Evolutionary conservation across 2,888 invertebrate genomes (phyloP).

Genomic region (Napeogenes sylphis): DNA sequence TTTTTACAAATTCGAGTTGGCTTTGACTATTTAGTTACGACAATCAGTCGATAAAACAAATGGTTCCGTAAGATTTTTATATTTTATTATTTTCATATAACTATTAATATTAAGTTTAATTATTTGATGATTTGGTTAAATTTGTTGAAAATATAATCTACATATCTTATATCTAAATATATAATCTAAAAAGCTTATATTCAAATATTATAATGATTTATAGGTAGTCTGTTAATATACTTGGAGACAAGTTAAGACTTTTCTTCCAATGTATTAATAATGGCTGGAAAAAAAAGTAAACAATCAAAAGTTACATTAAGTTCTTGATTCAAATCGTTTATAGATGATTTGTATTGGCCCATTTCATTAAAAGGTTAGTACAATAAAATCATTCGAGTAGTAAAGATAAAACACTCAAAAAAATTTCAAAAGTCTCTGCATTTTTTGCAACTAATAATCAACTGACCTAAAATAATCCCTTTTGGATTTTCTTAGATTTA

Average conservation of each 20-base stretch:
- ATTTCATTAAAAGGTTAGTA: conserved; percentile 39
- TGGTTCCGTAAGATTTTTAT: not conserved
- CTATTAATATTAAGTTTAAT: too few species aligned
- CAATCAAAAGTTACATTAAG: not conserved
- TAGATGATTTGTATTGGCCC: conserved; percentile 44
- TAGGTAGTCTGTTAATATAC: too few species aligned
- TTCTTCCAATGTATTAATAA: not conserved
- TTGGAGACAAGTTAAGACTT: too few species aligned
- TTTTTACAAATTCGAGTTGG: not conserved
- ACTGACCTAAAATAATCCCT: conserved; percentile 14
- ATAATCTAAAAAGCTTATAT: too few species aligned
- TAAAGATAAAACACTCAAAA: conserved; percentile 42
- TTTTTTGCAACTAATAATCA: conserved; percentile 1
- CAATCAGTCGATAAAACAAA: not conserved
- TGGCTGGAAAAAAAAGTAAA: conserved; percentile 16
- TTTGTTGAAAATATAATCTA: too few species aligned
- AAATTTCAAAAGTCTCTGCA: conserved; percentile 31
- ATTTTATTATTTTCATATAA: too few species aligned
- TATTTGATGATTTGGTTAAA: not conserved
- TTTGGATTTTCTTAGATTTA: conserved; percentile 6
- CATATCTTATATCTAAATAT: too few species aligned
- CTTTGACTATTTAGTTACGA: not conserved
- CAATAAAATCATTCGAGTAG: conserved; percentile 49
- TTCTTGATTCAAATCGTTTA: conserved; percentile 40
- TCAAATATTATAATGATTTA: too few species aligned